These are phyloP conservation scores for Tiliqua scincoides DNA, from an alignment of 2,113 vertebrate species.

Conservation along the genomic window DNA sequence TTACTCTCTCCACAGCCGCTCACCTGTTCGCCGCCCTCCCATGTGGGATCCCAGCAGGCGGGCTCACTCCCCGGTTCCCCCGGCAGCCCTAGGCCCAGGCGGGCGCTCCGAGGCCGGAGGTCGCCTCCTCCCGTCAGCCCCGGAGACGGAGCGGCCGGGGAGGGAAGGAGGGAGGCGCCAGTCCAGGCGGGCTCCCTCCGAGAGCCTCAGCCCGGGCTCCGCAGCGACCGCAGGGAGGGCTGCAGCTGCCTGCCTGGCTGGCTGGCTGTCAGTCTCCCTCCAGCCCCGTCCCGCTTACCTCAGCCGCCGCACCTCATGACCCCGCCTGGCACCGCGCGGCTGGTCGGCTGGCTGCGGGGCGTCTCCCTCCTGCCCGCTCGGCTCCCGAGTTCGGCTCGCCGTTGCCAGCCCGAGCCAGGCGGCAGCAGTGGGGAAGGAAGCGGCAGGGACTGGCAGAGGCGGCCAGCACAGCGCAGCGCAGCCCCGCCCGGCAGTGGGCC, in stretches of 20 bases:
- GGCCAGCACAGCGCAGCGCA: constrained; percentile 26
- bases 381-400: constrained; percentile 20
- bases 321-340: constrained; percentile 36
- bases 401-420: constrained; percentile 4
- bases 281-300: constrained; percentile 8
- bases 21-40: not conserved
- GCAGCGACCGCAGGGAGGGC: not conserved
- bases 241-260: not conserved
- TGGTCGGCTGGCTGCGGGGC: not conserved
- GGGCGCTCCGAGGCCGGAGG: not conserved
- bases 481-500: constrained; percentile 35
- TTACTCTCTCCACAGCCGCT: not conserved
- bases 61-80: not conserved
- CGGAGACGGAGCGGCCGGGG: no score
- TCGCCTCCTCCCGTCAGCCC: not conserved
- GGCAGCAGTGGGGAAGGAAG: not conserved
- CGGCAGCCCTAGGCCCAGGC: constrained; percentile 34
- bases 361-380: not conserved
- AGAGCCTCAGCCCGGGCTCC: not conserved
- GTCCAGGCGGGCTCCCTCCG: not conserved
- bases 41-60: not conserved
- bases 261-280: not conserved
- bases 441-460: constrained; percentile 14
- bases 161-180: no score
- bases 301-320: constrained; percentile 29